Conservation (phyloP, 2,113 vertebrate species). For the Hirundichthys speculiger region DNA sequence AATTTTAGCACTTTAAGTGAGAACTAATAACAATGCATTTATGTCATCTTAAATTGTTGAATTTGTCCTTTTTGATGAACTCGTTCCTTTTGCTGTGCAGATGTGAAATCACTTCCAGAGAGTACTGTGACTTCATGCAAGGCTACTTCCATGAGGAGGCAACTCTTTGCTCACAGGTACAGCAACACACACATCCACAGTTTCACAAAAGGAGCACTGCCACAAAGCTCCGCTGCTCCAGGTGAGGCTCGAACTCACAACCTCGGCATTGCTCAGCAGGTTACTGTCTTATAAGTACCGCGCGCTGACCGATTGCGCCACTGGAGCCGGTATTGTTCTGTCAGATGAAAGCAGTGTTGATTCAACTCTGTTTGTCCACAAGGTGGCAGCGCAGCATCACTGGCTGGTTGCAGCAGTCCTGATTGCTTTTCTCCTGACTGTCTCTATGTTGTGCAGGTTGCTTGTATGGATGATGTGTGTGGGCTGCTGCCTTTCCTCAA, state of each 20-base stretch:
- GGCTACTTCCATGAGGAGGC: conserved; percentile 98
- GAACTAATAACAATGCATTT: too few relatives aligned
- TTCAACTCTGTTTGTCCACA: neutral
- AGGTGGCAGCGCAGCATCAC: conserved; percentile 13
- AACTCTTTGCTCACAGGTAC: conserved; percentile 96
- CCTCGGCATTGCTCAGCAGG: conserved; percentile 46
- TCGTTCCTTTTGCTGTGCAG: conserved; percentile 59
- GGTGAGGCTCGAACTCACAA: conserved; percentile 62
- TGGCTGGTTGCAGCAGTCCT: neutral
- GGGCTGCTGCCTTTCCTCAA: conserved; percentile 97
- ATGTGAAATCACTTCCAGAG: conserved; percentile 97
- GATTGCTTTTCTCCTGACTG: neutral
- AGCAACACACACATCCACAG: neutral
- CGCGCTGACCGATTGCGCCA: conserved; percentile 48
- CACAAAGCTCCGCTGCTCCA: conserved; percentile 2
- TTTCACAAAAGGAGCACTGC: neutral
- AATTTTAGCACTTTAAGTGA: too few relatives aligned
- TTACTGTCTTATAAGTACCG: conserved; percentile 51
- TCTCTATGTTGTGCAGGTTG: conserved; percentile 82
- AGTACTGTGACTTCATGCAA: conserved; percentile 97
- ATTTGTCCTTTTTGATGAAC: too few relatives aligned
- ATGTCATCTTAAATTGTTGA: too few relatives aligned
- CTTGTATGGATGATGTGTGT: conserved; percentile 97
- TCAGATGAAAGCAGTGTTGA: neutral
- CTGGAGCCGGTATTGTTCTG: fast-evolving